Evolutionary conservation across 2,797 vertebrate genomes (phyloP), one percentile per base, ranked within the genome.

Genomic region (Lemur catta): DNA sequence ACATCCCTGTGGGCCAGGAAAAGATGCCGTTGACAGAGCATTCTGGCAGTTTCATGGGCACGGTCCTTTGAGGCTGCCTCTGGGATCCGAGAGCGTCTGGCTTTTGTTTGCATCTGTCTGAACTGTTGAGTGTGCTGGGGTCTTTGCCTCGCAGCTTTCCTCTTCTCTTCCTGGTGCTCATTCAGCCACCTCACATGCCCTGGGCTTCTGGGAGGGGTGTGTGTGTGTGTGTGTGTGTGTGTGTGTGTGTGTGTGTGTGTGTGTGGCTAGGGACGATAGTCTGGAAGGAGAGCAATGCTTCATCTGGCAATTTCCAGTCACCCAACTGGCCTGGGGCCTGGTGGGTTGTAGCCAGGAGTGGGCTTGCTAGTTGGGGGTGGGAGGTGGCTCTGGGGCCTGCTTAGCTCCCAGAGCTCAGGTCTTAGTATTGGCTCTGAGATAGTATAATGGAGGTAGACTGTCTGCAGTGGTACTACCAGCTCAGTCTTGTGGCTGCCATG

Each of bases 381-480:
- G 46, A 41, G 15, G 3, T 33, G 7, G 38, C 71, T 79, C 26
- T 61, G 28, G 41, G 67, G 26, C 52, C 57, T 74, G 38, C 35
- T 86, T 41, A 2, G 30, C 48, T n/a, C 38, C 10, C 24, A 82
- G 55, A 85, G 26, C 41, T 50, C n/a, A 28, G 6, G 24, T 50
- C 61, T 55, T 28, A 14, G 33, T 26, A 5, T 59, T 22, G 3
- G n/a, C 46, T 46, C 22, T 50, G 30, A 94, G 79, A 87, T 50
- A 87, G 90, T 15, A 96, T 95, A 98, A 85, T 97, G 63, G 84
- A 95, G 59, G 28, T 63, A 9, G 96, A 78, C 22, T 84, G 93
- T 97, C 97, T 96, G 65, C 97, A 97, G 88, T 98, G 96, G 97
- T 97, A 97, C 95, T 93, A 88, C 94, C 91, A 93, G 92, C 93